These are phyloP conservation scores for Tachuris rubrigastra DNA, from an alignment of 2,113 vertebrate genomes.

Conservation along the genomic window DNA sequence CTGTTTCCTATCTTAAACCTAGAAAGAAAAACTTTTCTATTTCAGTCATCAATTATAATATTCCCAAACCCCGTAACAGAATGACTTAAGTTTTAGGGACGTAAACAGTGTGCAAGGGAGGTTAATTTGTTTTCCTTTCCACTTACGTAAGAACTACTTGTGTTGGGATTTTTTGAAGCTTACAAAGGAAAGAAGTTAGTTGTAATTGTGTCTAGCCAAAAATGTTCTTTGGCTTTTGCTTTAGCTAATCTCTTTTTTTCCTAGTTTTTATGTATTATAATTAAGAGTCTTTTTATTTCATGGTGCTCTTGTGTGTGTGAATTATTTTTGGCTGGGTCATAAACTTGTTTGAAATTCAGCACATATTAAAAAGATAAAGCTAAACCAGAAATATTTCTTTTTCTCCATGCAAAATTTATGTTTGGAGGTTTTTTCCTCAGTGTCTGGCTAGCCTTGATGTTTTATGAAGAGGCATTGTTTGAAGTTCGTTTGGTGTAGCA, in stretches of 20 bases:
- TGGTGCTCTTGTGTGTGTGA: neutral
- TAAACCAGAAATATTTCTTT: neutral
- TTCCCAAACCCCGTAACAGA: neutral
- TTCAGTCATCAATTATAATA: neutral
- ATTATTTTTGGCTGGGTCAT: neutral
- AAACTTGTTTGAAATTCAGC: neutral
- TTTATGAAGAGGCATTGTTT: conserved; percentile 10
- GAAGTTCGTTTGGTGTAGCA: neutral
- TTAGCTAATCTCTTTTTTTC: neutral
- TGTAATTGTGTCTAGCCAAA: neutral
- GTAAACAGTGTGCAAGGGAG: neutral
- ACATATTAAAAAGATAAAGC: neutral
- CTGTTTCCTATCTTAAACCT: neutral
- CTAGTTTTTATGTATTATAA: neutral
- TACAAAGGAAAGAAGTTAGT: neutral
- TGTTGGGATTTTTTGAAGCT: neutral
- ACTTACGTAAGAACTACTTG: neutral
- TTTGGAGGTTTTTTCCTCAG: neutral
- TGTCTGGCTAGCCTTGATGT: neutral
- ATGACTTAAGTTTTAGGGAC: neutral
- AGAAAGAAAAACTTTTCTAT: neutral
- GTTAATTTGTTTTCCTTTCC: neutral
- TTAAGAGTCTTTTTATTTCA: neutral
- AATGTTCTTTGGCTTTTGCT: neutral
- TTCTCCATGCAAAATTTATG: neutral